Evolutionary conservation across 2,113 vertebrate genomes (phyloP).

Genomic region (Pituophis catenifer): DNA sequence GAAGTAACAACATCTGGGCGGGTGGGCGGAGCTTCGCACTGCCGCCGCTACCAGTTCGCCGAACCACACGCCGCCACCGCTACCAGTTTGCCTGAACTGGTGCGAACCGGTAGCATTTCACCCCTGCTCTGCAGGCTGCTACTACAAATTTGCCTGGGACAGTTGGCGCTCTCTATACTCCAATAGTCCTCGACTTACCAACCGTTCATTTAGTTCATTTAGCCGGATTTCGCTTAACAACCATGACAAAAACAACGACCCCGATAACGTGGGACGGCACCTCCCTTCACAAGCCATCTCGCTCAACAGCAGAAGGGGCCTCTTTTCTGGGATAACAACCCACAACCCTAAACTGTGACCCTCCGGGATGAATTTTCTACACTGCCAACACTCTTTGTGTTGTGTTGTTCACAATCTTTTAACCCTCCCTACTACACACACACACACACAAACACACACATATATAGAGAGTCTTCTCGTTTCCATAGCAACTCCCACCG

Average conservation of each 20-base stretch:
- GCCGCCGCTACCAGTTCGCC: too few species aligned
- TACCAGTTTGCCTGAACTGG: too few species aligned
- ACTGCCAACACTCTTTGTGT: not conserved
- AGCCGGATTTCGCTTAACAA: too few species aligned
- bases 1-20: too few species aligned
- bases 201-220: too few species aligned
- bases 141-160: not conserved
- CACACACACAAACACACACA: not conserved
- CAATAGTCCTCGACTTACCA: too few species aligned
- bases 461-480: constrained; percentile 19
- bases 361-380: not conserved
- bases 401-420: not conserved
- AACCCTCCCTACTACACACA: not conserved
- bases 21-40: too few species aligned
- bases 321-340: not conserved
- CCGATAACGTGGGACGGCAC: too few species aligned
- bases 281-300: too few species aligned
- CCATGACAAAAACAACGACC: too few species aligned
- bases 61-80: too few species aligned
- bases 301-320: too few species aligned
- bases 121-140: not conserved
- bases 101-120: not conserved
- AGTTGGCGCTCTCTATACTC: not conserved
- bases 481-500: constrained; percentile 47
- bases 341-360: not conserved